These are phyloP conservation scores for Aporophyla nigra DNA, from an alignment of 2,888 invertebrate genomes.

Conservation along the genomic window DNA sequence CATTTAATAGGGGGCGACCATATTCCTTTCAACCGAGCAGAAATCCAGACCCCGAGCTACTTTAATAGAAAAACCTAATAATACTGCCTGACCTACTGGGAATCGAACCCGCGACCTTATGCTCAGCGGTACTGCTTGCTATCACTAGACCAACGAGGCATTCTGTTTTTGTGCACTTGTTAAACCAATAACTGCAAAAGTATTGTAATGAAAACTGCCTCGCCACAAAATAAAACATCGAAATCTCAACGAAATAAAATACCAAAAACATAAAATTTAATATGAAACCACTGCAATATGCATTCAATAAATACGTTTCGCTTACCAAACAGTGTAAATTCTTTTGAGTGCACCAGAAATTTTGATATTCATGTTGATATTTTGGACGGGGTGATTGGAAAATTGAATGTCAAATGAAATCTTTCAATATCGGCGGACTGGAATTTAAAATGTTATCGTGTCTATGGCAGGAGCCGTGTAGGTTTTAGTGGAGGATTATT, in stretches of 20 bases:
- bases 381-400: slow-evolving; percentile 58
- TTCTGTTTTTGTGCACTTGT: too few relatives aligned
- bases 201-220: background rate
- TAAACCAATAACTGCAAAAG: too few relatives aligned
- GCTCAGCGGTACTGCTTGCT: too few relatives aligned
- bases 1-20: too few relatives aligned
- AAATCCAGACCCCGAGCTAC: too few relatives aligned
- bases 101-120: too few relatives aligned
- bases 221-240: background rate
- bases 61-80: too few relatives aligned
- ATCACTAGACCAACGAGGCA: too few relatives aligned
- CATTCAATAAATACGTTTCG: slow-evolving; percentile 25
- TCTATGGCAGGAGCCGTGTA: slow-evolving; percentile 28
- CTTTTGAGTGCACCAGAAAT: slow-evolving; percentile 78
- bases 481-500: slow-evolving; percentile 13
- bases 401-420: slow-evolving; percentile 55
- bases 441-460: slow-evolving; percentile 32
- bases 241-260: slow-evolving; percentile 11
- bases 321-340: slow-evolving; percentile 74
- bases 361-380: slow-evolving; percentile 77
- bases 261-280: background rate
- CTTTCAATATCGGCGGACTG: slow-evolving; percentile 34
- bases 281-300: slow-evolving; percentile 15
- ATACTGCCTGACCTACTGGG: too few relatives aligned
- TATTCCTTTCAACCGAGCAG: too few relatives aligned